Conservation (phyloP, 2,888 invertebrate species). For the Conistra vaccinii region DNA sequence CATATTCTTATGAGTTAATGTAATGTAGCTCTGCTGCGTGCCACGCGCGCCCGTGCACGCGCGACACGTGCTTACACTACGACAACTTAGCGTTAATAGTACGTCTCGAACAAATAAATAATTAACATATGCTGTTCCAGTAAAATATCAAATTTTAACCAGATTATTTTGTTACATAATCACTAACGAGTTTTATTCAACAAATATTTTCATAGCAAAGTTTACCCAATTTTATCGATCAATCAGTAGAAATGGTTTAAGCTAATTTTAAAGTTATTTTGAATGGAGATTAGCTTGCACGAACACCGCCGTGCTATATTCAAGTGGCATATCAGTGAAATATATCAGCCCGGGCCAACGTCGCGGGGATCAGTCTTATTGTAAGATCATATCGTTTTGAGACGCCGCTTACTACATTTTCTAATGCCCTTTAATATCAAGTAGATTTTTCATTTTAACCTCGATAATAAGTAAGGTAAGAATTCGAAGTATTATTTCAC, state of each 20-base stretch:
- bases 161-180: conserved; percentile 81
- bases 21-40: conserved; percentile 32
- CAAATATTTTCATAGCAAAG: conserved; percentile 83
- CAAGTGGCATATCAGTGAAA: conserved; percentile 78
- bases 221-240: conserved; percentile 78
- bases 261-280: conserved; percentile 54
- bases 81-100: conserved; percentile 34
- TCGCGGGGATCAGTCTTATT: conserved; percentile 62
- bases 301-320: conserved; percentile 65
- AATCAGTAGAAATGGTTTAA: conserved; percentile 54
- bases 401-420: conserved; percentile 73
- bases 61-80: background rate
- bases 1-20: conserved; percentile 56
- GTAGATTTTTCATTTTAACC: conserved; percentile 73
- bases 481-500: conserved; percentile 57
- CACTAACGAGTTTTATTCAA: conserved; percentile 72
- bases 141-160: conserved; percentile 78
- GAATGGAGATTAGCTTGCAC: conserved; percentile 55
- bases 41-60: background rate
- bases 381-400: conserved; percentile 74
- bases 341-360: conserved; percentile 66
- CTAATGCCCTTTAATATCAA: conserved; percentile 68
- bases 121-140: conserved; percentile 70
- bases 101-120: conserved; percentile 51
- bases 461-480: conserved; percentile 65